Evolutionary conservation across 2,888 invertebrate genomes (phyloP).

Genomic region (Tigriopus californicus): DNA sequence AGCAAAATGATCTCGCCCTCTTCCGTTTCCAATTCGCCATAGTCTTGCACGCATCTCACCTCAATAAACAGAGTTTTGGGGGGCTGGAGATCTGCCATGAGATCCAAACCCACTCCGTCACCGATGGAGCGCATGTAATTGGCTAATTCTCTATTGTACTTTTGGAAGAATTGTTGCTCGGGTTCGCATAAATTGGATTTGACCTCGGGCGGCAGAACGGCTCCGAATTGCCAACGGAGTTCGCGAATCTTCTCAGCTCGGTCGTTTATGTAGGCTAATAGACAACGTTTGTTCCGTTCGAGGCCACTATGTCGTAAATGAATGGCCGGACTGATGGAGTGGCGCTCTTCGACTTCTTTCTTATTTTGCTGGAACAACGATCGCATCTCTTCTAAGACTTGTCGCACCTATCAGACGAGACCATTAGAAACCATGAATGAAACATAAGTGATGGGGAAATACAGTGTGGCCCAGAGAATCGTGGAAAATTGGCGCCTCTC

Average conservation of each 20-base stretch:
- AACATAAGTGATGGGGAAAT: no score
- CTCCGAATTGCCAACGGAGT: constrained; percentile 90
- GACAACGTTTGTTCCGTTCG: constrained; percentile 71
- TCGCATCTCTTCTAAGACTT: constrained; percentile 70
- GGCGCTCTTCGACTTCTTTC: neutral
- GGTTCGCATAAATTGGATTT: constrained; percentile 54
- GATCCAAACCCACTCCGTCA: constrained; percentile 58
- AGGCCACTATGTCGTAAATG: constrained; percentile 52
- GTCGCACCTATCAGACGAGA: constrained; percentile 29
- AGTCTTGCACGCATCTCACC: constrained; percentile 71
- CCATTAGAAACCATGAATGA: no score
- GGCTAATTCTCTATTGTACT: constrained; percentile 65
- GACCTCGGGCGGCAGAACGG: constrained; percentile 67
- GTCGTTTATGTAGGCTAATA: constrained; percentile 36
- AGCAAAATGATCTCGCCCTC: constrained; percentile 76
- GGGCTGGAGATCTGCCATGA: constrained; percentile 68
- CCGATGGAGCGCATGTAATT: constrained; percentile 77
- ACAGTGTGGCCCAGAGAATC: no score
- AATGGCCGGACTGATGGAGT: neutral
- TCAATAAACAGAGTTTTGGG: constrained; percentile 82
- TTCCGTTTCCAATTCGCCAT: constrained; percentile 80
- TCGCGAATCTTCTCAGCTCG: constrained; percentile 26
- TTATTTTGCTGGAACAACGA: constrained; percentile 41
- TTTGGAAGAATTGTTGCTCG: constrained; percentile 66
- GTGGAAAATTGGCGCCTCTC: no score